These are phyloP conservation scores for Chaetophractus vellerosus DNA, from an alignment of 2,797 vertebrate genomes.

Conservation along the genomic window DNA sequence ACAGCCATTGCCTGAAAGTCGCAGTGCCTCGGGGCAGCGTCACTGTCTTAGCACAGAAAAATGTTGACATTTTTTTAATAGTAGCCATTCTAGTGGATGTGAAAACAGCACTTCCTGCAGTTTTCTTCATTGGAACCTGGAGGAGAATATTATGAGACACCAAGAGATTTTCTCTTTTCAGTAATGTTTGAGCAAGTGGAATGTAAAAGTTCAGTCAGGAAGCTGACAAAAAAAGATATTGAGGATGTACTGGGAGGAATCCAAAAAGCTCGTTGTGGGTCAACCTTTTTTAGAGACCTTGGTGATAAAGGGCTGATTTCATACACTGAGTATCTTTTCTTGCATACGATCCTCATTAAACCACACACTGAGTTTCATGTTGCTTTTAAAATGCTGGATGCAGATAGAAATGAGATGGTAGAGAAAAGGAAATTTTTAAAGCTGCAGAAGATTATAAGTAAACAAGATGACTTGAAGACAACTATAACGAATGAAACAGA, in stretches of 20 bases:
- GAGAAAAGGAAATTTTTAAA: conserved; percentile 98
- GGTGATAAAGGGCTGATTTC: conserved; percentile 96
- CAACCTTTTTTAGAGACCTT: conserved; percentile 94
- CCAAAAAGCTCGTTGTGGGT: conserved; percentile 90
- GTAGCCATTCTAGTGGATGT: no score
- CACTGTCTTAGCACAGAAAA: neutral
- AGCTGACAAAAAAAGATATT: conserved; percentile 93
- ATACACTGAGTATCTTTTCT: no score
- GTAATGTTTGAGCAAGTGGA: conserved; percentile 95
- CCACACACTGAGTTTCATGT: no score
- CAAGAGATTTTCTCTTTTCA: conserved; percentile 97
- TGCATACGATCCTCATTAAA: no score
- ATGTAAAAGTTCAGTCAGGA: conserved; percentile 93
- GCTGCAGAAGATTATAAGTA: conserved; percentile 95
- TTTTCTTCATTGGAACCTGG: conserved; percentile 95
- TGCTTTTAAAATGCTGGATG: conserved; percentile 98
- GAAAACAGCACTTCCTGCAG: conserved; percentile 94
- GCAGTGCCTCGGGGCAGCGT: no score
- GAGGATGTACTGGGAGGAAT: conserved; percentile 90
- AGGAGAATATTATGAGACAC: conserved; percentile 96
- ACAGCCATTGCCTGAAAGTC: no score
- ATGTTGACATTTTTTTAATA: no score
- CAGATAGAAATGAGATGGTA: conserved; percentile 97
- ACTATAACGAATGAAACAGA: conserved; percentile 69
- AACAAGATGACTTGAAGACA: conserved; percentile 91